Evolutionary conservation across 2,797 vertebrate species (phyloP), one percentile per base, ranked within the genome.

Genomic region (Sebastes trivittatus): DNA sequence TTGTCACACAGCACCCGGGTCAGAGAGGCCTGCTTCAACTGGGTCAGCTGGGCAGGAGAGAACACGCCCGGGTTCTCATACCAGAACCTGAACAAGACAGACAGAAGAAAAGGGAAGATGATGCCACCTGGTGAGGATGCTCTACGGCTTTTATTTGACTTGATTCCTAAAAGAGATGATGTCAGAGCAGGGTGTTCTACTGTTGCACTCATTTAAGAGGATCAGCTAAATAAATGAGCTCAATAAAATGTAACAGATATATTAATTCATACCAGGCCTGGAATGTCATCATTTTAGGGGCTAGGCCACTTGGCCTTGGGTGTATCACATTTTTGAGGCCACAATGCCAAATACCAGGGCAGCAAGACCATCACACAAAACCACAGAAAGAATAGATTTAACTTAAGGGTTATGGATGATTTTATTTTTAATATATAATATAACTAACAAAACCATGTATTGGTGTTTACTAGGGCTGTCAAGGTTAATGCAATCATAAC

Each of bases 11-110:
- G 88, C 86, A 98, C 95, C 78, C 98, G 94, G 25, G 98, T 95
- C 84, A 99, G 96, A 52, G 98, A 99, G 0, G 96, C 92, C 93
- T 99, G 98, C 89, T 97, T 98, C 90, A 99, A 89, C 94, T 99
- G 98, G 3, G 98, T 99, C 88, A 99, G 95, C 94, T 99, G 98
- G 71, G 97, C 96, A 0, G 98, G 98, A 0, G 93, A 96, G 89
- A 99, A 98, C 72, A 98, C 97, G 10, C 98, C 98, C 0, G 97
- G 97, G 91, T 98, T 99, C 88, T 99, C 98, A 73, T 99, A 97
- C 98, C 98, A 99, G 89, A 99, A 97, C 95, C 98, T 99, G 91
- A 46, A 29, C 13, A 29, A 25, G 11, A 30, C 5, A 60, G 36
- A 54, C 36, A 34, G 25, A 18, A 42, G 7, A 7, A 8, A 29